phyloP scores from a whole-genome alignment of 2,888 invertebrate species.

The Leptopterna dolabrata region DNA sequence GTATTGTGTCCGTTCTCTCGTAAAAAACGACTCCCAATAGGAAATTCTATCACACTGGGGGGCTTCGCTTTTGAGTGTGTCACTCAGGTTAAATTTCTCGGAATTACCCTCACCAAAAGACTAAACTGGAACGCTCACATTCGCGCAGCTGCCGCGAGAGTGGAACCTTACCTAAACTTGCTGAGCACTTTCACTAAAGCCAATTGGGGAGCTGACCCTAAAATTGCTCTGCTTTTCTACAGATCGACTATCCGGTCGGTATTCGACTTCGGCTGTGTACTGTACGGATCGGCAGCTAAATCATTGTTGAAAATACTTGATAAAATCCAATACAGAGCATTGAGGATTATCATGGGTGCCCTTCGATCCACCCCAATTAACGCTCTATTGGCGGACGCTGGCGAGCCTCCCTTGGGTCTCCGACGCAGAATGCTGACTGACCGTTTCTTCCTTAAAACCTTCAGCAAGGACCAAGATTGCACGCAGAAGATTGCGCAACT shows the following conservation, averaged over 20 bases:
- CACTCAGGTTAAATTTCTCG: slow-evolving; percentile 1
- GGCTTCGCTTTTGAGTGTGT: not conserved
- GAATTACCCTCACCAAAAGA: not conserved
- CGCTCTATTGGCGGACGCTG: not conserved
- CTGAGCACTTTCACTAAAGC: not conserved
- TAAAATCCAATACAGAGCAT: not conserved
- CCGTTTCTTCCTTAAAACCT: not conserved
- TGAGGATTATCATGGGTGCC: not conserved
- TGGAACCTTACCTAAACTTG: not conserved
- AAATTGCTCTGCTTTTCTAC: not conserved
- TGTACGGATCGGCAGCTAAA: not conserved
- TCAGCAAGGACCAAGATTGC: not conserved
- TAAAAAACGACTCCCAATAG: not conserved
- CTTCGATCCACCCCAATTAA: not conserved
- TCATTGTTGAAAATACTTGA: not conserved
- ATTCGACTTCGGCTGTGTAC: not conserved
- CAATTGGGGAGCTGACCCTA: slow-evolving; percentile 15
- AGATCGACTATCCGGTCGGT: not conserved
- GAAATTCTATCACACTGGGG: not conserved
- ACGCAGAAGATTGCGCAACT: not conserved
- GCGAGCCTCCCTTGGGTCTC: not conserved
- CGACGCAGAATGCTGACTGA: not conserved
- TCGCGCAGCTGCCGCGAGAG: not conserved
- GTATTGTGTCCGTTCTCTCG: not conserved
- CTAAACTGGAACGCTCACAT: not conserved